These are phyloP conservation scores for Trachops cirrhosus DNA, from an alignment of 2,797 vertebrate species.

Conservation along the genomic window DNA sequence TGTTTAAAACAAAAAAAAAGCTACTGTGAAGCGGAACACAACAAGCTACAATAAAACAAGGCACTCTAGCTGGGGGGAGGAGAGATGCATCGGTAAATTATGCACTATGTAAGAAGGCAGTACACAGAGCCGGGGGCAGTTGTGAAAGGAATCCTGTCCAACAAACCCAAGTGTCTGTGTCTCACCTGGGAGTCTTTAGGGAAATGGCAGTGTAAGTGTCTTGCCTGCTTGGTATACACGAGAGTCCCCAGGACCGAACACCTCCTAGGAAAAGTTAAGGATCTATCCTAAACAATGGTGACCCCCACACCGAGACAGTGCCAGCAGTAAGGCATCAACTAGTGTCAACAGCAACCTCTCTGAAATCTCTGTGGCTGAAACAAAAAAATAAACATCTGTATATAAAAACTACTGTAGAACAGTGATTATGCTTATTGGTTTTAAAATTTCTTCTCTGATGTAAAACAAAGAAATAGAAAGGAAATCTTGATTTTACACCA, in stretches of 20 bases:
- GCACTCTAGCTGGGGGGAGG: background rate
- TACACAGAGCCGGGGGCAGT: background rate
- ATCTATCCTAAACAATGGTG: background rate
- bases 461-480: conserved; percentile 10
- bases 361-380: background rate
- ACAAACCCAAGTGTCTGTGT: background rate
- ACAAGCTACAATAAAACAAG: background rate
- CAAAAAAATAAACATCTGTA: background rate
- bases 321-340: background rate
- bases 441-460: background rate
- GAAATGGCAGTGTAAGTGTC: background rate
- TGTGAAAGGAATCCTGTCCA: background rate
- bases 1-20: background rate
- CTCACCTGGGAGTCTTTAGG: background rate
- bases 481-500: background rate
- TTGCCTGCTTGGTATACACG: background rate
- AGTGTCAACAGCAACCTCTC: background rate
- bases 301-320: background rate
- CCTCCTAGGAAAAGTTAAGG: background rate
- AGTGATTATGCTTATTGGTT: background rate
- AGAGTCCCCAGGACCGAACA: background rate
- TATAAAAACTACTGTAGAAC: background rate
- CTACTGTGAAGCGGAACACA: background rate
- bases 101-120: background rate
- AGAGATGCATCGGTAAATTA: background rate